Conservation (phyloP, 2,888 invertebrate species). For the Phrixothrix hirtus region DNA sequence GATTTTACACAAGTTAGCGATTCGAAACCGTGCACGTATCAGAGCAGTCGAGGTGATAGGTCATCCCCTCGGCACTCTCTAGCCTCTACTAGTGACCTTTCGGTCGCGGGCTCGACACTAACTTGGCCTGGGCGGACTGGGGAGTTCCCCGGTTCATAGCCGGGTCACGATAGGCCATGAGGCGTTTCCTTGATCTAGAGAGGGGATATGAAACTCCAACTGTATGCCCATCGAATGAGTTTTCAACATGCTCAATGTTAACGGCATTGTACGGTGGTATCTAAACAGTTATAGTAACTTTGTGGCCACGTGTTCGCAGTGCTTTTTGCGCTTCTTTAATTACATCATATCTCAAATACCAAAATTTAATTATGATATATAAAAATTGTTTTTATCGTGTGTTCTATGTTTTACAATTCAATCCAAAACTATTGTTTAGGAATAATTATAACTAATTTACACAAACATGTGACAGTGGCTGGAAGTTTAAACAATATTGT, state of each 20-base stretch:
- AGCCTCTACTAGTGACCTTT: slow-evolving; percentile 60
- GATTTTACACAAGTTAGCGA: slow-evolving; percentile 32
- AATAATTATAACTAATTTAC: too few species aligned
- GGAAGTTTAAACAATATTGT: too few species aligned
- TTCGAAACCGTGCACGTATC: slow-evolving; percentile 45
- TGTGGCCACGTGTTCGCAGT: slow-evolving; percentile 29
- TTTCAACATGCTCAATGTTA: slow-evolving; percentile 25
- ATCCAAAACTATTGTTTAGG: too few species aligned
- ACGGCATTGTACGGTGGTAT: slow-evolving; percentile 16
- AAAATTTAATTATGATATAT: too few species aligned
- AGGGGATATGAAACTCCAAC: slow-evolving; percentile 33
- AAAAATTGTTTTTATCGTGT: too few species aligned
- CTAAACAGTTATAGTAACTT: slow-evolving; percentile 27
- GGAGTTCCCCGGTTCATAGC: slow-evolving; percentile 57
- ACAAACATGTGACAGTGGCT: too few species aligned
- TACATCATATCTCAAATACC: too few species aligned
- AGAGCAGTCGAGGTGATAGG: slow-evolving; percentile 56
- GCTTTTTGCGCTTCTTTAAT: too few species aligned
- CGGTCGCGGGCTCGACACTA: slow-evolving; percentile 57
- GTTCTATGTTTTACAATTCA: too few species aligned
- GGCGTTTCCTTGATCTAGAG: slow-evolving; percentile 48
- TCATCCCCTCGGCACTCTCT: slow-evolving; percentile 58
- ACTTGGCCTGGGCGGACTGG: slow-evolving; percentile 58
- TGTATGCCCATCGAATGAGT: slow-evolving; percentile 24
- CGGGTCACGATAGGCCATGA: slow-evolving; percentile 58